phyloP scores from a whole-genome alignment of 2,888 invertebrate species.

The Agrypnus murinus region DNA sequence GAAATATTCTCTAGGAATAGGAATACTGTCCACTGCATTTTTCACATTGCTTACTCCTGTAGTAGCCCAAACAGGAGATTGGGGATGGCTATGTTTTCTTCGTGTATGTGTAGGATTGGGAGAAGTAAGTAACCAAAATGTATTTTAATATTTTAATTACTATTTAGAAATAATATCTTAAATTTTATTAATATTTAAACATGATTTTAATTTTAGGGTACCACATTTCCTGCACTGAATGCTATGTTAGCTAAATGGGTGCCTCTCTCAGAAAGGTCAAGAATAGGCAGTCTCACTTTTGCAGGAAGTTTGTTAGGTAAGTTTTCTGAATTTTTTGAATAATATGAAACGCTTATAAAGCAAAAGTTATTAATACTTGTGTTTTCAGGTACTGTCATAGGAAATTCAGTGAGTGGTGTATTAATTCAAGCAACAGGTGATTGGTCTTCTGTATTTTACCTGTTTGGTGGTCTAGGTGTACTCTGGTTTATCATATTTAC shows the following conservation, averaged over 20 bases:
- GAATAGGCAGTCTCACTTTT: slow-evolving; percentile 76
- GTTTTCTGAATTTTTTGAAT: background rate
- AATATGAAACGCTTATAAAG: background rate
- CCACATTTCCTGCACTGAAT: slow-evolving; percentile 77
- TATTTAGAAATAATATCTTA: slow-evolving; percentile 63
- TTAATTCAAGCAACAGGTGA: slow-evolving; percentile 79
- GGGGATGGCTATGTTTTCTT: slow-evolving; percentile 79
- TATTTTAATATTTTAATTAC: no score
- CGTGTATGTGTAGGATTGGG: slow-evolving; percentile 81
- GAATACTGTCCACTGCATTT: slow-evolving; percentile 87
- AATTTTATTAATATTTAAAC: no score
- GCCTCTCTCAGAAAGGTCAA: slow-evolving; percentile 74
- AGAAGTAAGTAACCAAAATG: slow-evolving; percentile 75
- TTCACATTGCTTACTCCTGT: slow-evolving; percentile 88
- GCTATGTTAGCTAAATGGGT: slow-evolving; percentile 77
- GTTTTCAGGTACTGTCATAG: slow-evolving; percentile 42
- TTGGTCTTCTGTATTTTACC: slow-evolving; percentile 87
- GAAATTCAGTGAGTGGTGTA: slow-evolving; percentile 72
- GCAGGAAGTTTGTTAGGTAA: slow-evolving; percentile 76
- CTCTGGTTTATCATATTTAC: slow-evolving; percentile 78
- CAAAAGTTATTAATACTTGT: background rate
- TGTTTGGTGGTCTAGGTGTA: slow-evolving; percentile 84
- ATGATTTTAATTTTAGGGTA: slow-evolving; percentile 69
- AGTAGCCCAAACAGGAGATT: slow-evolving; percentile 79
- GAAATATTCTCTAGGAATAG: slow-evolving; percentile 87